Evolutionary conservation across 2,888 invertebrate genomes (phyloP).

Genomic region (Drosophila histrio): DNA sequence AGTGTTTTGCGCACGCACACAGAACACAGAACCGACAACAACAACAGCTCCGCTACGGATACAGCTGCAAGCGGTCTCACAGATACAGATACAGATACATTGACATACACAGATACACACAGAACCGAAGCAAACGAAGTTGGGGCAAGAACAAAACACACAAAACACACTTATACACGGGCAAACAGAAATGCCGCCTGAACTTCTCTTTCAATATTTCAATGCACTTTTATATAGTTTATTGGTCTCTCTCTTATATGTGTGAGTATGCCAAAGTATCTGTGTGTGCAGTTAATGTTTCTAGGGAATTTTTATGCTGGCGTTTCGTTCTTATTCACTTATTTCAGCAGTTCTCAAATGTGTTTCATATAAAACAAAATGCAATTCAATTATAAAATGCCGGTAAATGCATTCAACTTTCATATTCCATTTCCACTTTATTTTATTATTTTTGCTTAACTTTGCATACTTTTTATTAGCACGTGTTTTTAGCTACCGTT

Average conservation of each 20-base stretch:
- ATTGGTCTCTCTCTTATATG: slow-evolving; percentile 19
- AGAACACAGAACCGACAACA: slow-evolving; percentile 24
- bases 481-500: slow-evolving; percentile 21
- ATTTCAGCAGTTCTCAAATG: slow-evolving; percentile 23
- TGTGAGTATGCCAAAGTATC: slow-evolving; percentile 3
- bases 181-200: slow-evolving; percentile 38
- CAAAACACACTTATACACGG: slow-evolving; percentile 14
- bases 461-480: slow-evolving; percentile 9
- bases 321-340: slow-evolving; percentile 58
- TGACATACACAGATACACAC: slow-evolving; percentile 3
- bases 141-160: slow-evolving; percentile 36
- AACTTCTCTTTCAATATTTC: slow-evolving; percentile 37
- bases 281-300: slow-evolving; percentile 26
- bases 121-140: slow-evolving; percentile 9
- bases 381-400: slow-evolving; percentile 39
- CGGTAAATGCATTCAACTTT: slow-evolving; percentile 48
- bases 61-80: slow-evolving; percentile 32
- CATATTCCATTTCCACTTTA: not conserved
- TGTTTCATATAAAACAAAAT: not conserved
- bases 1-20: slow-evolving; percentile 63
- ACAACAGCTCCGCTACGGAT: slow-evolving; percentile 25
- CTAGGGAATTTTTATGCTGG: slow-evolving; percentile 65
- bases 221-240: slow-evolving; percentile 50
- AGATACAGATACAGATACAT: slow-evolving; percentile 20
- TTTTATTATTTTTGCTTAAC: not conserved